These are phyloP conservation scores for Phalanger gymnotis DNA, from an alignment of 2,797 vertebrate genomes.

Conservation along the genomic window DNA sequence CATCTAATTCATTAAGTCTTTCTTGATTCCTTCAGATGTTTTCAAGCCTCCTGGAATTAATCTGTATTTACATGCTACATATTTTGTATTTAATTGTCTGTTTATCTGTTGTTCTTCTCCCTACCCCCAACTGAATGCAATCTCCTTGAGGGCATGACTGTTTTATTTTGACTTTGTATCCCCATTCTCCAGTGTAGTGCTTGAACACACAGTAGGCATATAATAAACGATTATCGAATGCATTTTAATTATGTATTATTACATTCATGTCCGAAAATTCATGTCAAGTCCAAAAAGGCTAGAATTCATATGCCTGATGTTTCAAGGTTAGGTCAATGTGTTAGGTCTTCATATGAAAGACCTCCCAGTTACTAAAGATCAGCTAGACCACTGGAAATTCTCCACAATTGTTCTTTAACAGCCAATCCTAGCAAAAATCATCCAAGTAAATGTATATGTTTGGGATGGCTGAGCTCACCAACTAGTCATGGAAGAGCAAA, in stretches of 20 bases:
- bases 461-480: background rate
- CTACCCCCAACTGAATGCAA: background rate
- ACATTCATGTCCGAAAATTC: too few relatives aligned
- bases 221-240: fast-evolving
- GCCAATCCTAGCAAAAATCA: background rate
- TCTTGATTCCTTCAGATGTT: background rate
- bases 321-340: background rate
- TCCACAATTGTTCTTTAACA: background rate
- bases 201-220: background rate
- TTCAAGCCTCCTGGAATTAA: background rate
- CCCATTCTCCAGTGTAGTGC: background rate
- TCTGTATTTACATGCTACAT: background rate
- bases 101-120: background rate
- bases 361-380: too few relatives aligned
- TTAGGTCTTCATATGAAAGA: too few relatives aligned
- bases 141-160: background rate
- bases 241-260: background rate
- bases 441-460: background rate
- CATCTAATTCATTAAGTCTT: background rate
- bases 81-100: background rate
- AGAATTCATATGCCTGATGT: background rate
- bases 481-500: background rate
- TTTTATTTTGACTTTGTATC: background rate
- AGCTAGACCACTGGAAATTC: background rate
- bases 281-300: too few relatives aligned